These are phyloP conservation scores for Lerema accius DNA, from an alignment of 1,140 invertebrate species.

Conservation along the genomic window DNA sequence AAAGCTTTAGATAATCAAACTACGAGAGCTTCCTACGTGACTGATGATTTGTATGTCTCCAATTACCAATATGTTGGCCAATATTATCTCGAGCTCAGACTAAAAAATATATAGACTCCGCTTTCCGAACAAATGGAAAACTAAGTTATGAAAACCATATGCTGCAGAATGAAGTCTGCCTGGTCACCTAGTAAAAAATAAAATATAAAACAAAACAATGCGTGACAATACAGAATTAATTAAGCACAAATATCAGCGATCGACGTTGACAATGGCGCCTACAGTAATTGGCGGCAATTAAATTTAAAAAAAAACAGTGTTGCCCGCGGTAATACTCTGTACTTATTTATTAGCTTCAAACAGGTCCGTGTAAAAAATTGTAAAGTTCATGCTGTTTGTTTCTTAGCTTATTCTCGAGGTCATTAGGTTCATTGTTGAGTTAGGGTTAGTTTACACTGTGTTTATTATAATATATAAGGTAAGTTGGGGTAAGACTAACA, in stretches of 20 bases:
- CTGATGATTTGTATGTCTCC: too few relatives aligned
- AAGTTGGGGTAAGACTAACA: too few relatives aligned
- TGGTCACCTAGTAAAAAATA: too few relatives aligned
- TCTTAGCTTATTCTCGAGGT: slow-evolving; percentile 63
- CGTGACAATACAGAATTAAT: slow-evolving; percentile 17
- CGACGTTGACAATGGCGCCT: slow-evolving; percentile 12
- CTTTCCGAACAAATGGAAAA: too few relatives aligned
- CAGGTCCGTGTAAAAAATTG: slow-evolving; percentile 53
- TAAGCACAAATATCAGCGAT: slow-evolving; percentile 15
- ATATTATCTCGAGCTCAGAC: too few relatives aligned
- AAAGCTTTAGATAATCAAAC: too few relatives aligned
- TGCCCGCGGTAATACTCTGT: slow-evolving; percentile 12
- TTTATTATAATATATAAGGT: too few relatives aligned
- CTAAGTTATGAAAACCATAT: too few relatives aligned
- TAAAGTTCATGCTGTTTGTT: slow-evolving; percentile 68
- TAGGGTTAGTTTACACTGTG: slow-evolving; percentile 8
- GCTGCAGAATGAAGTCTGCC: too few relatives aligned
- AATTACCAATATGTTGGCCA: too few relatives aligned
- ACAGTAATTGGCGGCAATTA: slow-evolving; percentile 9
- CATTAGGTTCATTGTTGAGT: slow-evolving; percentile 45
- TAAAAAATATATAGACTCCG: too few relatives aligned
- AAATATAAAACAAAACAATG: neutral
- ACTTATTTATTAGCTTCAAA: slow-evolving; percentile 25
- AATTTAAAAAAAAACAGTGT: slow-evolving; percentile 2
- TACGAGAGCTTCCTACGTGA: too few relatives aligned